Evolutionary conservation across 2,888 invertebrate genomes (phyloP).

Genomic region (Prosopocoilus inquinatus): DNA sequence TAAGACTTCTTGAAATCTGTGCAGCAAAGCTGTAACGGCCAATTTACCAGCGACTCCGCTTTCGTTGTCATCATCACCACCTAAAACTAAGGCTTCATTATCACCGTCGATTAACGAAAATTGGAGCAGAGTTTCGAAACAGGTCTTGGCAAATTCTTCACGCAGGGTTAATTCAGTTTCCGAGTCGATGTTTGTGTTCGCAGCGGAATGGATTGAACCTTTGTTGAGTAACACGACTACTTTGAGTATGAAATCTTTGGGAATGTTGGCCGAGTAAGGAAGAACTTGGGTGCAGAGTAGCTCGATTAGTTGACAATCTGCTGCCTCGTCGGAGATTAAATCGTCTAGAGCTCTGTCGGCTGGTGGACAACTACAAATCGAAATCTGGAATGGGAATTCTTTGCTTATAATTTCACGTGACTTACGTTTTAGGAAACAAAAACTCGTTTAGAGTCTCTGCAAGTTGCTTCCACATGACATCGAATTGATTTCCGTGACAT

Average conservation of each 20-base stretch:
- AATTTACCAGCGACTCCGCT: constrained; percentile 60
- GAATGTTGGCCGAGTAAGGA: constrained; percentile 75
- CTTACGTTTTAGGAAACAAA: constrained; percentile 79
- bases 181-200: constrained; percentile 66
- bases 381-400: background rate
- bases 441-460: constrained; percentile 87
- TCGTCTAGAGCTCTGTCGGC: constrained; percentile 60
- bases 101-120: constrained; percentile 83
- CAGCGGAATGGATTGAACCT: constrained; percentile 80
- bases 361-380: constrained; percentile 50
- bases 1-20: constrained; percentile 90
- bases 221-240: constrained; percentile 81
- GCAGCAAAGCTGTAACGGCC: constrained; percentile 88
- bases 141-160: constrained; percentile 94
- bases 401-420: constrained; percentile 9
- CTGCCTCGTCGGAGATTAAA: constrained; percentile 69
- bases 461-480: constrained; percentile 82
- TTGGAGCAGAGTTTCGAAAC: constrained; percentile 93
- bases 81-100: constrained; percentile 48
- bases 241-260: constrained; percentile 77
- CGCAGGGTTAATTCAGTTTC: constrained; percentile 79
- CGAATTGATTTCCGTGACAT: constrained; percentile 69
- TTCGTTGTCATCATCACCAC: constrained; percentile 45
- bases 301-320: constrained; percentile 80
- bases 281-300: constrained; percentile 77